Evolutionary conservation across 2,888 invertebrate species (phyloP), one percentile per base, ranked within the genome.

Genomic region (Drepanosiphum platanoidis): DNA sequence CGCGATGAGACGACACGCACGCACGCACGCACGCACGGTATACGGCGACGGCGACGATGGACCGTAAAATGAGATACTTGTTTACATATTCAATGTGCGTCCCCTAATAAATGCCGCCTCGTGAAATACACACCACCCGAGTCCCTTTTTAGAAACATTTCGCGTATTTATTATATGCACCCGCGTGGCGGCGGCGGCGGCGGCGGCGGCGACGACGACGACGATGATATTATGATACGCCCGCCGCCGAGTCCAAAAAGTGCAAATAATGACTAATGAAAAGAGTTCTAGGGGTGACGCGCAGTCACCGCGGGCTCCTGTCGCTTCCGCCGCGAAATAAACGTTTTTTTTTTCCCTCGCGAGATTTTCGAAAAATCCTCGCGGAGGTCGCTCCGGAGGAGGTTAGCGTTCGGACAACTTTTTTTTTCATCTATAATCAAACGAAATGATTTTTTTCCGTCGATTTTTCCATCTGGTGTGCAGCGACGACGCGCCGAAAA

Each of bases 41-140:
- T 36, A n/a, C 36, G 22, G 13, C 78, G 39, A 4, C 77, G 66
- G 11, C 81, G 64, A 84, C 83, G 83, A 68, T 52, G 75, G 52
- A 84, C 83, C 83, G 83, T 84, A 84, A 84, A 84, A 84, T 68
- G 83, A 84, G 83, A 84, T 84, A 84, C 83, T 84, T 84, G 83
- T 84, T 84, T 84, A 84, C 83, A 84, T 84, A 84, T 75, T 74
- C 83, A 74, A 83, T 42, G 83, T 42, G 70, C 70, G 68, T 68
- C 82, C 74, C 81, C 82, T 64, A 80, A 70, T 64, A 72, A 58
- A n/a, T n/a, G n/a, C n/a, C 39, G 72, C 81, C 58, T 64, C 30
- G 82, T 82, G 82, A 82, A 82, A 82, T 42, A 42, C n/a, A 82
- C 82, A 74, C 39, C 82, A 74, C 39, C 27, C 34, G n/a, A 11